Evolutionary conservation across 2,888 invertebrate genomes (phyloP), one percentile per base, ranked within the genome.

Genomic region (Tromatobia lineatoria): DNA sequence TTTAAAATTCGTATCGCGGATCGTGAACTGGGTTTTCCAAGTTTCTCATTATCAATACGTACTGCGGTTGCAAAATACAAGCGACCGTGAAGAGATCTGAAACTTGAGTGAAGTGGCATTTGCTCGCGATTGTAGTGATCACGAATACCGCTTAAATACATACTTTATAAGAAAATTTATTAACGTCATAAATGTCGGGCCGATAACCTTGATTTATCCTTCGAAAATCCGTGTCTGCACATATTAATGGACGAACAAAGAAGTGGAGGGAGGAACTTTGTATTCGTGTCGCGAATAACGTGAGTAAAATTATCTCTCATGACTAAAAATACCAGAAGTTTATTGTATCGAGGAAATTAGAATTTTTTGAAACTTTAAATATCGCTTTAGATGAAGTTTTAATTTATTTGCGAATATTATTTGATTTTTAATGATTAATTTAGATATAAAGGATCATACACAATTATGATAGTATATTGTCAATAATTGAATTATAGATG

Each of bases 1-100:
- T 38, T 20, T 34, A 34, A 29, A n/a, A 29, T 15, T n/a, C 25
- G 52, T 52, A 71, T 45, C 64, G 15, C 61, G 42, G 64, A 52
- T 50, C 71, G 52, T 42, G 71, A 79, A 80, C 54, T 34, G 79
- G 52, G 66, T 59, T 80, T 80, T 75, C 74, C 80, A 47, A 50
- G 69, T 45, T 50, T 45, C 10, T 15, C 42, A n/a, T 61, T 80
- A 80, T 80, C 80, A 80, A 59, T 64, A 42, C 13, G 29, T 20
- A 66, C 4, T 45, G 50, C 38, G 59, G 69, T 80, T 61, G 38
- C 61, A 20, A 59, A 69, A 69, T 18, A 18, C 25, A 50, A 59
- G 57, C 50, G 38, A 20, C 45, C 47, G 29, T 29, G 59, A 25
- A 47, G 38, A 1, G 29, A 50, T 47, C 15, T 15, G 20, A 7